Base-by-base conservation (phyloP, 2,797 vertebrate species). In the Spondyliosoma cantharus region DNA sequence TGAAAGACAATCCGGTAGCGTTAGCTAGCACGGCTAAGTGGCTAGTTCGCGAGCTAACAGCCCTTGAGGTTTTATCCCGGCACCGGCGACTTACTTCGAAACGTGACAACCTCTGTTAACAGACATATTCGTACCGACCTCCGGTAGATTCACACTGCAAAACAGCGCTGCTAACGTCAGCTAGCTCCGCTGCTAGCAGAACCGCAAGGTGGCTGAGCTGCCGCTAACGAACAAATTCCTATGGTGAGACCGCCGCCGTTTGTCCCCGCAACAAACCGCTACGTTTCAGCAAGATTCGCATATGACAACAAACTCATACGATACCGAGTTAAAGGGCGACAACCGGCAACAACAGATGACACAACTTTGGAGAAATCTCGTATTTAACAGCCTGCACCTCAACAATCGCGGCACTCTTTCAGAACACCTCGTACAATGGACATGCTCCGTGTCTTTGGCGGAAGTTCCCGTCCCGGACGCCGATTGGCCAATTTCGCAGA, bases 371-470 rank as follows among this genome's bases (percentile, higher is more conserved):
- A 20, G 3, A 76, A 87, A 84, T 54, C 46, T 3, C 61, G 24
- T 19, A 37, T 85, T 77, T 64, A 57, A 46, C 78, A 54, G 62
- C 25, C 61, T 2, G 37, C 74, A 43, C 9, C 59, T 63, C 63
- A 61, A 89, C 78, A 73, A 88, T 45, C 87, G 89, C 89, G 78
- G 84, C 15, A 85, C 80, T 90, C 80, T 85, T 75, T 84, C 81
- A 66, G 83, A 80, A 89, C 80, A 85, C 78, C 80, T 80, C 78
- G 83, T 93, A 91, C 93, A 93, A 93, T 92, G 85, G 91, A 93
- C 93, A 91, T 89, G 92, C 90, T 91, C 87, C 5, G 83, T 86
- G 84, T 76, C 67, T 76, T 90, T 88, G 90, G 92, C 96, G 96
- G 97, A 98, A 98, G 94, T 95, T 81, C 81, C 69, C 32, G 64